Evolutionary conservation across 2,113 vertebrate species (phyloP), one percentile per base, ranked within the genome.

Genomic region (Protobothrops flavoviridis): DNA sequence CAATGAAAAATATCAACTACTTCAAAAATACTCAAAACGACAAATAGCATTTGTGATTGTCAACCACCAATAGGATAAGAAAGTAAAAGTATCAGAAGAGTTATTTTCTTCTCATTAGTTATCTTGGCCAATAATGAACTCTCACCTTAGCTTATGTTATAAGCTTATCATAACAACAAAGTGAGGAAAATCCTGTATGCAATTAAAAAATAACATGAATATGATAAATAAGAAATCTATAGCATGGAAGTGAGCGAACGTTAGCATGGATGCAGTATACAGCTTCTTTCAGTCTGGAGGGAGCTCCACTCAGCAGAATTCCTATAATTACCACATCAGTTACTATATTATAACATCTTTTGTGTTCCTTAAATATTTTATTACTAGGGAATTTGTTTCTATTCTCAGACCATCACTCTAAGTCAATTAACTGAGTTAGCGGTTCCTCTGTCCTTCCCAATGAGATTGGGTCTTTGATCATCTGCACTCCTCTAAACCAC

Each of bases 361-460:
- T 90, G 59, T 87, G 0, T 90, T 88, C 89, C 50, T 57, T 3
- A 0, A 93, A 57, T 87, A 29, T 91, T 93, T 93, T 90, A 53
- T 89, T 90, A 87, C 39, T 86, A 45, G 45, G 81, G 7, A 64
- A 9, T 57, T 85, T 93, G 88, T 92, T 21, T 10, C 3, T 90
- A 93, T 57, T 69, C 52, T 91, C 33, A 48, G 55, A 21, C 3
- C 21, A 26, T 89, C 91, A 92, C 86, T 91, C 74, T 93, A 64
- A 86, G 56, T 90, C 57, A 91, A 26, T 90, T 87, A 69, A 9
- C 23, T 88, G 88, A 20, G 3, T 55, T 3, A 4, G 12, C 61
- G 7, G 50, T 94, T 94, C 24, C 61, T 86, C 85, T 53, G 23
- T 53, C 7, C 29, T 0, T 0, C 87, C 85, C 50, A 91, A 89